A percentile compares a stretch with the other conserved stretches of the same genome.
These are phyloP conservation scores for Chamaedrilus cognettii DNA, from an alignment of 2,888 invertebrate species.

Conservation along the genomic window DNA sequence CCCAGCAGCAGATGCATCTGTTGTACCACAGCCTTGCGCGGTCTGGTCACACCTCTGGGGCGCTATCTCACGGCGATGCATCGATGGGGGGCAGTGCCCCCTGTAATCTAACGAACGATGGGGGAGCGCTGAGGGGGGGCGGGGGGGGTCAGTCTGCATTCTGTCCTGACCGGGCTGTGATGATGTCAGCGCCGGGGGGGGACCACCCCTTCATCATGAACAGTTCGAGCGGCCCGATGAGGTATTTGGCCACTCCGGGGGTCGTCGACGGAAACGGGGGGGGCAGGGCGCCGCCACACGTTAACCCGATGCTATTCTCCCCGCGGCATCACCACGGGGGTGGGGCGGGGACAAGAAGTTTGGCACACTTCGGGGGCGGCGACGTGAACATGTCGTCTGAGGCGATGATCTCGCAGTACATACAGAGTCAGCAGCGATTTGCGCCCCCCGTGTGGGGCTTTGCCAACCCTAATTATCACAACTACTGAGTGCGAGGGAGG, in stretches of 20 bases:
- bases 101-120: conserved; percentile 2
- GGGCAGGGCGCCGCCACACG: conserved; percentile 3
- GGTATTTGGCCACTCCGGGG: not conserved
- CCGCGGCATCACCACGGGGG: no score
- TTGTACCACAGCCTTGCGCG: conserved; percentile 17
- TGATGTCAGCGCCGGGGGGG: not conserved
- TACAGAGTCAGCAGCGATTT: conserved; percentile 30
- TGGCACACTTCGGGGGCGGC: conserved; percentile 8
- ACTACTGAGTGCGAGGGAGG: no score
- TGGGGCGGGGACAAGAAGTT: conserved; percentile 1
- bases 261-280: conserved; percentile 2
- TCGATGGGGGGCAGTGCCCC: conserved; percentile 7
- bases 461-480: conserved; percentile 19
- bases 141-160: not conserved
- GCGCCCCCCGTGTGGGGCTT: conserved; percentile 26
- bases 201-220: conserved; percentile 17
- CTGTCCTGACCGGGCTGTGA: not conserved
- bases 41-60: not conserved
- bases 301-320: conserved; percentile 17
- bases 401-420: conserved; percentile 28
- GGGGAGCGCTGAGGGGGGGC: not conserved
- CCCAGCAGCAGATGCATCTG: conserved; percentile 16
- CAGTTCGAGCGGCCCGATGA: conserved; percentile 15
- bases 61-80: conserved; percentile 1
- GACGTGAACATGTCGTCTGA: conserved; percentile 18